Base-by-base conservation (phyloP, 1,140 invertebrate genomes). In the Sminthurinus signatus region DNA sequence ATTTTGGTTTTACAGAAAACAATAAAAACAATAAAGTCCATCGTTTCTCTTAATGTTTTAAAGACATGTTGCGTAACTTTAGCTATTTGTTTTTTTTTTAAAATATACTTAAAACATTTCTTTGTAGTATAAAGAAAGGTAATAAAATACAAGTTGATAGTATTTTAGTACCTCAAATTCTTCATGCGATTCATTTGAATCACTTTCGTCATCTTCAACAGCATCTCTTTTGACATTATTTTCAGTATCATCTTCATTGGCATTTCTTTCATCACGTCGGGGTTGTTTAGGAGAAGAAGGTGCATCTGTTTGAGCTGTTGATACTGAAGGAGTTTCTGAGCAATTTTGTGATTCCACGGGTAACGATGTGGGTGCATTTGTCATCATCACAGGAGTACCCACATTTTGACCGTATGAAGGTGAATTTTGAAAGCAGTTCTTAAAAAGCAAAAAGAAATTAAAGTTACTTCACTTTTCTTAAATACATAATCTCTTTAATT, bases 131-230 rank as follows among this genome's bases (percentile, higher is more conserved):
- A 54, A 15, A 12, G 21, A 50, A 50, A 23, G 10, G 10, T 8
- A 15, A 50, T 50, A 50, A 15, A 12, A n/a, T 21, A 50, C 46
- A 21, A 15, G 10, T 50, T 50, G 12, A n/a, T n/a, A n/a, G n/a
- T n/a, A n/a, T n/a, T 28, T 58, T 25, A 48, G 46, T 48, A 65
- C 65, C 42, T 61, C 68, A 50, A 65, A 71, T 17, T 67, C 69
- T 43, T 68, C 67, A 29, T 67, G 56, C 36, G 66, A 71, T 55
- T 71, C 69, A 43, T 68, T 66, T 21, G 69, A 68, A n/a, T 71
- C 69, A 14, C 29, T 52, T 31, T 64, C 69, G 10, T 69, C 68
- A n/a, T 65, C 62, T 56, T 66, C 65, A 32, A n/a, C n/a, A n/a
- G 29, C 42, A 15, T 69, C 44, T 60, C 21, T 56, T 62, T 62